Base-by-base conservation (phyloP, 1,140 invertebrate genomes). In the Pogonomyrmex californicus region DNA sequence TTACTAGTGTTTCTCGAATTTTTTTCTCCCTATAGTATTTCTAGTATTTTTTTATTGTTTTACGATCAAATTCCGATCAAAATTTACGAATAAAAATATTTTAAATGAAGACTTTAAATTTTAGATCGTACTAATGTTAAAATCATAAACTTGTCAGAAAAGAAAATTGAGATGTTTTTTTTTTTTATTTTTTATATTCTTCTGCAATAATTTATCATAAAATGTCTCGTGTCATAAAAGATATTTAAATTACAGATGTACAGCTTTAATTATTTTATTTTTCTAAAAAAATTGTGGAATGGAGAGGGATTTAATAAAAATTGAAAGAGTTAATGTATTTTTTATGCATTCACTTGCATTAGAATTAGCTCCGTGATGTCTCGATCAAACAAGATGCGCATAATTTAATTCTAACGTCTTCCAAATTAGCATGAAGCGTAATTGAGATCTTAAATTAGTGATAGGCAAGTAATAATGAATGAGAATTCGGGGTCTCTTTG, bases 361-460 rank as follows among this genome's bases (percentile, higher is more conserved):
- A 0, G 23, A 23, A 23, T 23, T 23, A 23, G 23, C 23, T 23
- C 23, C 23, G 23, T 65, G 9, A 5, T 17, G 38, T 79, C 47
- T 10, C 10, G 30, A 58, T 30, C 41, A 17, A 36, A 23, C 23
- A 23, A 73, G 12, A 60, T 60, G 23, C 23, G 17, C 41, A 47
- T 73, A 73, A 83, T 33, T 83, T 33, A 75, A 49, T 70, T 60
- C 4, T 49, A 17, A 83, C 36, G 33, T 73, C n/a, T 47, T 49
- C 33, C 1, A 56, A 75, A 60, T 83, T 60, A 49, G 17, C 38
- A 6, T 10, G 41, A n/a, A 41, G 6, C 17, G 33, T 56, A 82
- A 60, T 44, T n/a, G 51, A 70, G 30, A 23, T 83, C 33, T 9
- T 62, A 44, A 83, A 83, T 83, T 73, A 83, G 47, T 62, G 68